phyloP scores from a whole-genome alignment of 2,888 invertebrate species.

The Dermolepida albohirtum region DNA sequence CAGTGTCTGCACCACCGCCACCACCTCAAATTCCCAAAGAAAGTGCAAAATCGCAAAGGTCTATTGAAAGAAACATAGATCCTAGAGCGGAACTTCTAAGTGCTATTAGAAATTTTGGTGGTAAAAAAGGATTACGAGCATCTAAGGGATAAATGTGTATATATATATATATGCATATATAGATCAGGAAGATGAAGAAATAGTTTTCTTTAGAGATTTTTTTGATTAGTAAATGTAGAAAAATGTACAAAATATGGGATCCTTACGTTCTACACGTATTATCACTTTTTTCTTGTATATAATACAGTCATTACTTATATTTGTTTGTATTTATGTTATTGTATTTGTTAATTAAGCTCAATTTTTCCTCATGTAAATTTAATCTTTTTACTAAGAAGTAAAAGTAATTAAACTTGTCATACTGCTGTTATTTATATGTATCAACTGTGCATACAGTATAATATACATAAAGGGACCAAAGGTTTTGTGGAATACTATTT shows the following conservation, averaged over 20 bases:
- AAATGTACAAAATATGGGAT: conserved; percentile 29
- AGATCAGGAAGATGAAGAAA: neutral
- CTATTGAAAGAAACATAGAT: conserved; percentile 66
- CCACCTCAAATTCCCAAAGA: conserved; percentile 59
- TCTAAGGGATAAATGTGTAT: conserved; percentile 30
- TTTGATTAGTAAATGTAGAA: conserved; percentile 28
- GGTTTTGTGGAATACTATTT: conserved; percentile 63
- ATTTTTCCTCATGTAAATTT: conserved; percentile 42
- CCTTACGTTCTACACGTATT: conserved; percentile 18
- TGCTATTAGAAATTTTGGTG: conserved; percentile 78
- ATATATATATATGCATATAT: neutral
- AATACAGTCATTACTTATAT: conserved; percentile 44
- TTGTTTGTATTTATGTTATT: conserved; percentile 41
- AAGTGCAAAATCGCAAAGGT: conserved; percentile 47
- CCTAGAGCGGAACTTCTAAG: conserved; percentile 73
- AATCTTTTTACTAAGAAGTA: conserved; percentile 31
- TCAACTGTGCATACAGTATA: conserved; percentile 42
- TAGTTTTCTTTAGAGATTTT: conserved; percentile 6
- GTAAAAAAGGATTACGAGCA: conserved; percentile 59
- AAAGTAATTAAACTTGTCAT: conserved; percentile 25
- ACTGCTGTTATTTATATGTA: conserved; percentile 31
- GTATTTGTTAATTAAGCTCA: conserved; percentile 43
- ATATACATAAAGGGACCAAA: conserved; percentile 60
- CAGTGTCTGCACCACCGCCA: conserved; percentile 55
- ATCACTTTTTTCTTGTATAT: conserved; percentile 40